Evolutionary conservation across 2,888 invertebrate species (phyloP), one percentile per base, ranked within the genome.

Genomic region (Lasioglossum marginatum): DNA sequence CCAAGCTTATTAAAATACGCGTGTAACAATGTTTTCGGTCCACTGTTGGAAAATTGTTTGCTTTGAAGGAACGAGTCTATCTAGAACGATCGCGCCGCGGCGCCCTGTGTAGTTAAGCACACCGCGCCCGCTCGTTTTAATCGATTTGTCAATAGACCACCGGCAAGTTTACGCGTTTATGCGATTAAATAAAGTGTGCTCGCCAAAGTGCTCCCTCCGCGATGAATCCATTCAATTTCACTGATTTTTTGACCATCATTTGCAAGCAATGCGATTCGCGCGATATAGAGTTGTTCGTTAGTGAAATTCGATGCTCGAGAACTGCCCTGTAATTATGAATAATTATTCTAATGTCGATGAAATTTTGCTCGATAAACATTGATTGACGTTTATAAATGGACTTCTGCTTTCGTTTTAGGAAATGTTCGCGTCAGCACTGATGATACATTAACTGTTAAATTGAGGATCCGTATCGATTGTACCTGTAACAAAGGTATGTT

Each of bases 131-230:
- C 23, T 52, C 52, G 60, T 60, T 60, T 60, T 60, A 60, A 60
- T 60, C 60, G 14, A 75, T 70, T 52, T 27, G 66, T 60, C 71
- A 63, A 78, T 63, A 52, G n/a, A n/a, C 34, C 16, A 4, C 60
- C 37, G 14, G 60, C 14, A 27, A 60, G 60, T 60, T 60, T 60
- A 60, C 60, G 27, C 60, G 60, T 27, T 60, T 27, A 60, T 31
- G 60, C 27, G 60, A 60, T 60, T 60, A 27, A 60, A 60, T 60
- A 27, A 60, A 60, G 27, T 60, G 27, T 52, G 8, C 6, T 31
- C 60, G 27, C 14, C 16, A 27, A 60, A 27, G 27, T 60, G 27
- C 27, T 60, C 27, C 16, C 27, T 31, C 52, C 23, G 10, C 23
- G 52, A 52, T n/a, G 10, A 52, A n/a, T 52, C 52, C n/a, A 52